Evolutionary conservation across 2,113 vertebrate species (phyloP).

Genomic region (Erythrolamprus reginae): DNA sequence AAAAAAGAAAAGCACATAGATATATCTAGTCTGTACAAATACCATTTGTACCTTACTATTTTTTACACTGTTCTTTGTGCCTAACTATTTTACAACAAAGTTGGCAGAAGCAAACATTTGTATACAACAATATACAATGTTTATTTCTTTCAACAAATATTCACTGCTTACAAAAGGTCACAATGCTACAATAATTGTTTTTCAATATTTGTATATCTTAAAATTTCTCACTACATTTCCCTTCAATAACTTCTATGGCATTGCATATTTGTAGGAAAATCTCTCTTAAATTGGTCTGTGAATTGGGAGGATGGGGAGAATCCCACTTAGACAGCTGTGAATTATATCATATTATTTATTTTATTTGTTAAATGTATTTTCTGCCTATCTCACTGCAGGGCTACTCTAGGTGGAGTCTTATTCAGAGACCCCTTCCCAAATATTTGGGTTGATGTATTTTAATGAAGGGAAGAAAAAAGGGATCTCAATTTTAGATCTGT

Average conservation of each 20-base stretch:
- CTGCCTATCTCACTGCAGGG: neutral
- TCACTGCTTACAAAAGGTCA: neutral
- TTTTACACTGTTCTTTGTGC: neutral
- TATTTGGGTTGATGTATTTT: neutral
- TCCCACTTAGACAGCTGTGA: neutral
- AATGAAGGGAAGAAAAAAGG: neutral
- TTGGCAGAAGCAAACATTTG: neutral
- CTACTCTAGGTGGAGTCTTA: neutral
- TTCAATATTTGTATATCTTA: neutral
- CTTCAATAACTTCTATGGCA: neutral
- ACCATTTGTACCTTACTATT: neutral
- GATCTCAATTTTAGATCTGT: conserved; percentile 38
- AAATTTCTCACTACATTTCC: neutral
- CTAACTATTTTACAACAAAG: neutral
- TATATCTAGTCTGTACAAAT: neutral
- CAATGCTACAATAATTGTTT: neutral
- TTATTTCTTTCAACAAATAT: neutral
- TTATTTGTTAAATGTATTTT: neutral
- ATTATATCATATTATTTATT: neutral
- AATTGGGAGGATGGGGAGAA: neutral
- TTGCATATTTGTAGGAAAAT: neutral
- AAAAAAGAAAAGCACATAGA: neutral
- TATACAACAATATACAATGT: neutral
- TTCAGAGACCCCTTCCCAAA: neutral
- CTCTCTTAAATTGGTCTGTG: neutral